A percentile compares a stretch with the other conserved stretches of the same genome.
Conservation (phyloP, 2,888 invertebrate species). For the Pseudolycoriella hygida region DNA sequence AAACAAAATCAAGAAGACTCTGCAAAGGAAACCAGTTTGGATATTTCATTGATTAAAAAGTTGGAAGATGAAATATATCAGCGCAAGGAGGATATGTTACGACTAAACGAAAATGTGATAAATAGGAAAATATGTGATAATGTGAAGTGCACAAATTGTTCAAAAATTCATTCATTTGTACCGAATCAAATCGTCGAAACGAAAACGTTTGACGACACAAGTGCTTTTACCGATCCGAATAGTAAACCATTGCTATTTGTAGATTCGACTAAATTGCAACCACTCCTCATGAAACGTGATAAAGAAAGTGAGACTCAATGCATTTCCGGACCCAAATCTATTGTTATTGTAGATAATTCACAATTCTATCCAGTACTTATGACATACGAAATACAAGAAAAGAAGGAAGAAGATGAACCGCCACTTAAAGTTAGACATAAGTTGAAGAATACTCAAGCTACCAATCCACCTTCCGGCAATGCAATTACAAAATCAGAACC, state of each 20-base stretch:
- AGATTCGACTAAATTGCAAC: slow-evolving; percentile 2
- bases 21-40: not conserved
- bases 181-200: slow-evolving; percentile 2
- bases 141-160: not conserved
- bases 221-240: not conserved
- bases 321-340: slow-evolving; percentile 3
- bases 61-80: slow-evolving; percentile 13
- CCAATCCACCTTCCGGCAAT: not conserved
- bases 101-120: not conserved
- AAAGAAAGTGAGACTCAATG: not conserved
- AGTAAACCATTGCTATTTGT: not conserved
- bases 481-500: not conserved
- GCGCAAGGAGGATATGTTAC: not conserved
- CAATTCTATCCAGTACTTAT: slow-evolving; percentile 11
- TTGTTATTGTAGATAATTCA: slow-evolving; percentile 12
- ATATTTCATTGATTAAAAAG: slow-evolving; percentile 10
- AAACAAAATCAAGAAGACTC: not conserved
- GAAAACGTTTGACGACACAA: not conserved
- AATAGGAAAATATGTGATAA: not conserved
- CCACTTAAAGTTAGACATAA: not conserved
- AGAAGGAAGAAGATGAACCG: not conserved
- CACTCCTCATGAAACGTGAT: slow-evolving; percentile 4
- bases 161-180: not conserved
- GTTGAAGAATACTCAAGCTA: not conserved
- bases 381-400: slow-evolving; percentile 10